A percentile compares a stretch with the other conserved stretches of the same genome.
Conservation (phyloP, 2,113 vertebrate species). For the Petrocephalus microphthalmus region DNA sequence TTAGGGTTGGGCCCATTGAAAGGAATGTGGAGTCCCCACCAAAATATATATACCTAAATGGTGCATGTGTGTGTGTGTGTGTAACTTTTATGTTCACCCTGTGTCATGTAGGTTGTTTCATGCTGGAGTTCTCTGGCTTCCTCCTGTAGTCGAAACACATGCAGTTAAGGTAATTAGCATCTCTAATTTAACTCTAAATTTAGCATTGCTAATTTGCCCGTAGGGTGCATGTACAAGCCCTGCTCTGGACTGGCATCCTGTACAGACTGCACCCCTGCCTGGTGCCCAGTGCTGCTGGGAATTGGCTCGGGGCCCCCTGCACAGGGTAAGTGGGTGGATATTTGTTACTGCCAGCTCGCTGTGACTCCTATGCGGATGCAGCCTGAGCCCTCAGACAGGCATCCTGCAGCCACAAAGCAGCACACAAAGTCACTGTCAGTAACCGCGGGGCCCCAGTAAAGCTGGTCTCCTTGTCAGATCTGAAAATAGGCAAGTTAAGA, state of each 20-base stretch:
- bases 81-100: neutral
- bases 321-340: neutral
- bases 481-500: neutral
- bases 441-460: neutral
- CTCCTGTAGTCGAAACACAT: neutral
- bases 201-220: neutral
- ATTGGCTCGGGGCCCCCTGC: neutral
- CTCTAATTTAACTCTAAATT: neutral
- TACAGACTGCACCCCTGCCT: neutral
- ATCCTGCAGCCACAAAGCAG: neutral
- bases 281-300: neutral
- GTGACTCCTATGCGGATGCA: neutral
- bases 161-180: slow-evolving; percentile 1
- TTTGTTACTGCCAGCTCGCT: neutral
- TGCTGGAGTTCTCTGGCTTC: neutral
- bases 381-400: neutral
- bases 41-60: neutral
- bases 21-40: neutral
- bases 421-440: neutral
- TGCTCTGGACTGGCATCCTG: neutral
- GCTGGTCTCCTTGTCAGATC: neutral
- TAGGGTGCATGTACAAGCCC: neutral
- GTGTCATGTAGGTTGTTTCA: neutral
- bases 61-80: neutral
- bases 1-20: neutral